A percentile compares a stretch with the other conserved stretches of the same genome.
phyloP scores from a whole-genome alignment of 2,113 vertebrate genomes.

The Aptenodytes patagonicus region DNA sequence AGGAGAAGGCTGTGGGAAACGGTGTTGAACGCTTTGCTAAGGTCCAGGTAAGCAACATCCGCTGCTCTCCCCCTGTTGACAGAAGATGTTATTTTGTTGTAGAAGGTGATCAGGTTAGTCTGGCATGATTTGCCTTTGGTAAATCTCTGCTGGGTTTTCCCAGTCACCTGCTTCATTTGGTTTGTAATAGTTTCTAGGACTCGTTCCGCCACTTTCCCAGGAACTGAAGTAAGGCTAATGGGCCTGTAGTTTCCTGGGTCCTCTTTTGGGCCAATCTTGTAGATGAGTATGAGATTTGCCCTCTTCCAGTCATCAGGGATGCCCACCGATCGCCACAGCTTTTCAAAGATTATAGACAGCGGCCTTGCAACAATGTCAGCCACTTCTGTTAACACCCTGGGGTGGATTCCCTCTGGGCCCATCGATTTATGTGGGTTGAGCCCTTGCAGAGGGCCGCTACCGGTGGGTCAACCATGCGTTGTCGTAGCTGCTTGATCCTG shows the following conservation, averaged over 20 bases:
- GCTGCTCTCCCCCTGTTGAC: too few relatives aligned
- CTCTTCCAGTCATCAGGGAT: neutral
- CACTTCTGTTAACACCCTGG: neutral
- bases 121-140: neutral
- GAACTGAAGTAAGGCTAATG: neutral
- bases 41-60: neutral
- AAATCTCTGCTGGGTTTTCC: neutral
- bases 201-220: neutral
- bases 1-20: neutral
- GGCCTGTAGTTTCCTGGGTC: neutral
- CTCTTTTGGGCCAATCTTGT: neutral
- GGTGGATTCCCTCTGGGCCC: neutral
- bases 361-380: neutral
- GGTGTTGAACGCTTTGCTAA: neutral
- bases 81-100: neutral
- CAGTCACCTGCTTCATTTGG: neutral
- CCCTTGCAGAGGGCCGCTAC: neutral
- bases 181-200: neutral
- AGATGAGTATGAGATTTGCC: neutral
- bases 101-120: neutral
- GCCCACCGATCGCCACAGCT: neutral
- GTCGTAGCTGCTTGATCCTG: neutral
- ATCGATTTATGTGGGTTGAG: neutral
- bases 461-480: accelerated
- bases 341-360: neutral